phyloP scores from a whole-genome alignment of 2,113 vertebrate genomes.

The Chrysemys picta region DNA sequence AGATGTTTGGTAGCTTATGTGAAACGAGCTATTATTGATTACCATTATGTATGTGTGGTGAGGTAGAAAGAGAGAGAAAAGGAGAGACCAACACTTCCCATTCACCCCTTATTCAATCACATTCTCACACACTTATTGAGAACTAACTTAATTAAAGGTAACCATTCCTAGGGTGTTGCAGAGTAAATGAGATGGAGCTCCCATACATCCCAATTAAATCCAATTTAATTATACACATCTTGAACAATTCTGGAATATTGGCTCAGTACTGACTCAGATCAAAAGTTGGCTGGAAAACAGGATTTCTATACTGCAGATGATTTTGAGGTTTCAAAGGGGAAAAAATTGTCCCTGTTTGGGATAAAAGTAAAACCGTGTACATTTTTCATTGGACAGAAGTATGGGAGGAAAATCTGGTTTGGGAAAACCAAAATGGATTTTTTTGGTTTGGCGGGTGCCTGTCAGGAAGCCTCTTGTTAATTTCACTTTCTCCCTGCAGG shows the following conservation, averaged over 20 bases:
- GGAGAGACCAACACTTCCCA: not conserved
- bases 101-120: not conserved
- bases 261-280: not conserved
- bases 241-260: not conserved
- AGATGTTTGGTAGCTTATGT: not conserved
- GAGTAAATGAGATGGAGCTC: not conserved
- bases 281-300: not conserved
- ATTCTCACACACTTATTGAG: not conserved
- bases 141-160: not conserved
- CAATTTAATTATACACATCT: not conserved
- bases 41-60: not conserved
- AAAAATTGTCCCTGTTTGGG: not conserved
- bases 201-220: not conserved
- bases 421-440: not conserved
- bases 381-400: not conserved
- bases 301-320: not conserved
- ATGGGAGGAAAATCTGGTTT: not conserved
- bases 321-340: not conserved
- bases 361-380: not conserved
- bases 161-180: not conserved
- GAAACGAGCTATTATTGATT: not conserved
- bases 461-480: not conserved
- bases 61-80: not conserved
- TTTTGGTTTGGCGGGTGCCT: not conserved
- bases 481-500: not conserved